Conservation (phyloP, 2,888 invertebrate genomes). For the Parasteatoda lunata region DNA sequence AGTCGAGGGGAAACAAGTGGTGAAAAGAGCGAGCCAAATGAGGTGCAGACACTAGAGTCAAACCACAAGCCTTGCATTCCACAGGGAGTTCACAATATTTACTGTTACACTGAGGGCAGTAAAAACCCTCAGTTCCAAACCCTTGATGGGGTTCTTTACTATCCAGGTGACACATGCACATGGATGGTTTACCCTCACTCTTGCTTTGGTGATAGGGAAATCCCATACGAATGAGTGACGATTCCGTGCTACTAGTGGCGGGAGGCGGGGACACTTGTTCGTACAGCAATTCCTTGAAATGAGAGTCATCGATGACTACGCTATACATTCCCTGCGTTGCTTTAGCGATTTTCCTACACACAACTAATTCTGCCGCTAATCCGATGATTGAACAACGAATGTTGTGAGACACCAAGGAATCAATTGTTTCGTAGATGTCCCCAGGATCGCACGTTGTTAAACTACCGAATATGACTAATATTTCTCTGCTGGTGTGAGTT, state of each 20-base stretch:
- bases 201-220: slow-evolving; percentile 87
- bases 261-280: slow-evolving; percentile 77
- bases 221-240: slow-evolving; percentile 92
- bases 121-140: slow-evolving; percentile 70
- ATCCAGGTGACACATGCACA: slow-evolving; percentile 95
- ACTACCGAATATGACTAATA: slow-evolving; percentile 92
- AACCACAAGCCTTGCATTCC: slow-evolving; percentile 93
- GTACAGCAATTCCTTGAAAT: slow-evolving; percentile 78
- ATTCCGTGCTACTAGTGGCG: slow-evolving; percentile 78
- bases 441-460: slow-evolving; percentile 97
- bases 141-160: slow-evolving; percentile 70
- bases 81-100: slow-evolving; percentile 99
- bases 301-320: slow-evolving; percentile 87
- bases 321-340: slow-evolving; percentile 90
- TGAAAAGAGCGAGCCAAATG: slow-evolving; percentile 98
- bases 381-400: slow-evolving; percentile 96
- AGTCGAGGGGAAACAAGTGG: slow-evolving; percentile 93
- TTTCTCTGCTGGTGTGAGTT: slow-evolving; percentile 94
- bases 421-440: slow-evolving; percentile 89
- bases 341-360: slow-evolving; percentile 89
- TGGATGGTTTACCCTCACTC: slow-evolving; percentile 81
- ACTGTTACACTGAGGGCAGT: slow-evolving; percentile 88
- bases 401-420: slow-evolving; percentile 84
- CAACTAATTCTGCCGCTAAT: slow-evolving; percentile 93
- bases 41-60: slow-evolving; percentile 97